A percentile compares a stretch with the other conserved stretches of the same genome.
These are phyloP conservation scores for Zophobas atratus DNA, from an alignment of 1,140 invertebrate species.

Conservation along the genomic window DNA sequence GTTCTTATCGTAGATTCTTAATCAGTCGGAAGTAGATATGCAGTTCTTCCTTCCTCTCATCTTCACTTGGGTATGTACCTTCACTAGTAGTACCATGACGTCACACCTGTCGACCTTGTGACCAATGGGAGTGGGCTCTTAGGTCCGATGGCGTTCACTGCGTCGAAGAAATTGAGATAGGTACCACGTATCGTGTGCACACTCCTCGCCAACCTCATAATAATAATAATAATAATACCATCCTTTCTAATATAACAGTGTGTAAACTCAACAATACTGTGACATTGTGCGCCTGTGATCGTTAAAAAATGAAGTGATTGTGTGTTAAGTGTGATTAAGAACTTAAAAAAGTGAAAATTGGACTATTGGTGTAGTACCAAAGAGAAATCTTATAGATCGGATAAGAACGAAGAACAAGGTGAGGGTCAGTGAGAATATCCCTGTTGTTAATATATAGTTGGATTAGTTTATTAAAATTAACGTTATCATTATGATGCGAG, in stretches of 20 bases:
- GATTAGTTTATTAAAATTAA: background rate
- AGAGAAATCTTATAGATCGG: slow-evolving; percentile 20
- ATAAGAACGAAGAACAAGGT: slow-evolving; percentile 15
- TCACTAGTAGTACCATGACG: slow-evolving; percentile 47
- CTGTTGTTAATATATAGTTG: slow-evolving; percentile 2
- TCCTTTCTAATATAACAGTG: slow-evolving; percentile 35
- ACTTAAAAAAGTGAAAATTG: slow-evolving; percentile 23
- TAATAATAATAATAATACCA: background rate
- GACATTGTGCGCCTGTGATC: background rate
- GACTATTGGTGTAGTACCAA: background rate
- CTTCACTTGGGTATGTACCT: slow-evolving; percentile 8
- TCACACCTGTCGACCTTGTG: slow-evolving; percentile 56
- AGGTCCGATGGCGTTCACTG: slow-evolving; percentile 17
- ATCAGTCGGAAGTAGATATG: slow-evolving; percentile 45
- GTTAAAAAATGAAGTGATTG: slow-evolving; percentile 18
- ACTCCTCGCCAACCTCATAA: slow-evolving; percentile 10
- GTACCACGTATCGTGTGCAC: slow-evolving; percentile 35
- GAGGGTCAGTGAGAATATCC: background rate
- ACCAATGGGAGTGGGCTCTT: slow-evolving; percentile 52
- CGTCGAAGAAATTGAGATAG: slow-evolving; percentile 29
- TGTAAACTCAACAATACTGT: slow-evolving; percentile 18
- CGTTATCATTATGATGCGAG: no score
- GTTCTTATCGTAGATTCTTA: slow-evolving; percentile 15
- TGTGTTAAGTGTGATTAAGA: slow-evolving; percentile 19
- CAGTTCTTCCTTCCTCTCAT: slow-evolving; percentile 40